These are phyloP conservation scores for Rhagoletis zephyria DNA, from an alignment of 1,140 invertebrate genomes.

Conservation along the genomic window DNA sequence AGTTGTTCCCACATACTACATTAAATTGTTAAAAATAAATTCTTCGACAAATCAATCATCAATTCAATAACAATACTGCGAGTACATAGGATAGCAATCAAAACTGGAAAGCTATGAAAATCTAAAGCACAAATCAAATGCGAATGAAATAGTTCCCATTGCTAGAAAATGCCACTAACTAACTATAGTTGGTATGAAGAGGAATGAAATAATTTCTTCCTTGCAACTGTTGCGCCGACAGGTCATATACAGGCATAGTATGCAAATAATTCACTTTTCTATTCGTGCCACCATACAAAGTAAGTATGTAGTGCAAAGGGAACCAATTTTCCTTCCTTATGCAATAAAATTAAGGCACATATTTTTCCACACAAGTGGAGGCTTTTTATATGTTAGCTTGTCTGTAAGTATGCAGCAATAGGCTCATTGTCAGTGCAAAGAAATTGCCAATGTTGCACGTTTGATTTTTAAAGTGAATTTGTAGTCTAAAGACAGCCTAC, in stretches of 20 bases:
- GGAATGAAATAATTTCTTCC: background rate
- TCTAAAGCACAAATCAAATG: background rate
- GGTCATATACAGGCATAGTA: background rate
- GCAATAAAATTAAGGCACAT: constrained; percentile 10
- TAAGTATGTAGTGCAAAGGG: background rate
- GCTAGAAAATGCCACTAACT: background rate
- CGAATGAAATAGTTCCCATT: background rate
- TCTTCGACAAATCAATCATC: too few relatives aligned
- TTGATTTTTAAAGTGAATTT: too few relatives aligned
- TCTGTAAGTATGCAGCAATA: background rate
- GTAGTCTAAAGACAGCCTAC: background rate
- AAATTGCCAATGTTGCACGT: constrained; percentile 10
- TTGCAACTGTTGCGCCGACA: background rate
- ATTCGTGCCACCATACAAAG: background rate
- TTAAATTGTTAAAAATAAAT: too few relatives aligned
- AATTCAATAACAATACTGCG: background rate
- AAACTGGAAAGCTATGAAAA: background rate
- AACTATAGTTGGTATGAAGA: background rate
- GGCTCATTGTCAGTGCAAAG: background rate
- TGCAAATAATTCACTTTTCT: background rate
- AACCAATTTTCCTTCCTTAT: background rate
- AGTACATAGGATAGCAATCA: background rate
- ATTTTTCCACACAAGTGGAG: constrained; percentile 6
- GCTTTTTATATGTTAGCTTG: background rate
- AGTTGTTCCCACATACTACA: too few relatives aligned